Conservation (phyloP, 2,888 invertebrate genomes). For the Allacma fusca region DNA sequence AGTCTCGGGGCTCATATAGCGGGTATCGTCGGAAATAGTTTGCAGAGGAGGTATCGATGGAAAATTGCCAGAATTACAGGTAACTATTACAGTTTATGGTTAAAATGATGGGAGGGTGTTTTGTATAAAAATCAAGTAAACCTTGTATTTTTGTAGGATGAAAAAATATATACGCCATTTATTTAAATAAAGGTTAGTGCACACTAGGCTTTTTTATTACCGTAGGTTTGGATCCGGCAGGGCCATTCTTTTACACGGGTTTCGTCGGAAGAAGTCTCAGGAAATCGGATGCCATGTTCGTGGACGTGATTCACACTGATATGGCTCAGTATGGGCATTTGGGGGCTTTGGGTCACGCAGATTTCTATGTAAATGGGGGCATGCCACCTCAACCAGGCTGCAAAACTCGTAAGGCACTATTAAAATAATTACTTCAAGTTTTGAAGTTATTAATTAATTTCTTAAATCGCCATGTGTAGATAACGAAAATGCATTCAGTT, state of each 20-base stretch:
- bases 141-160: too few species aligned
- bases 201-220: too few species aligned
- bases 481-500: neutral
- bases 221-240: conserved; percentile 20
- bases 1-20: conserved; percentile 31
- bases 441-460: neutral
- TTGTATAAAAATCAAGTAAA: too few species aligned
- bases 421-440: neutral
- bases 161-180: too few species aligned
- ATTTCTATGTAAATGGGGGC: conserved; percentile 38
- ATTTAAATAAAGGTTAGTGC: too few species aligned
- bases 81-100: too few species aligned
- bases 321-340: conserved; percentile 16
- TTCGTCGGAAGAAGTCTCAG: conserved; percentile 17
- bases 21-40: conserved; percentile 16
- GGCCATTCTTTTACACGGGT: conserved; percentile 32
- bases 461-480: too few species aligned
- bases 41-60: conserved; percentile 14
- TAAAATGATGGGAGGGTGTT: too few species aligned
- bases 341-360: conserved; percentile 23
- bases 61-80: conserved; percentile 40
- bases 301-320: conserved; percentile 38
- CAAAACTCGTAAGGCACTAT: conserved; percentile 5
- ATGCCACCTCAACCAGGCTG: conserved; percentile 30
- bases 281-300: conserved; percentile 28